Percentiles rank a stretch among this genome's conserved stretches.
Evolutionary conservation across 2,888 invertebrate genomes (phyloP).

Genomic region (Steinernema carpocapsae): DNA sequence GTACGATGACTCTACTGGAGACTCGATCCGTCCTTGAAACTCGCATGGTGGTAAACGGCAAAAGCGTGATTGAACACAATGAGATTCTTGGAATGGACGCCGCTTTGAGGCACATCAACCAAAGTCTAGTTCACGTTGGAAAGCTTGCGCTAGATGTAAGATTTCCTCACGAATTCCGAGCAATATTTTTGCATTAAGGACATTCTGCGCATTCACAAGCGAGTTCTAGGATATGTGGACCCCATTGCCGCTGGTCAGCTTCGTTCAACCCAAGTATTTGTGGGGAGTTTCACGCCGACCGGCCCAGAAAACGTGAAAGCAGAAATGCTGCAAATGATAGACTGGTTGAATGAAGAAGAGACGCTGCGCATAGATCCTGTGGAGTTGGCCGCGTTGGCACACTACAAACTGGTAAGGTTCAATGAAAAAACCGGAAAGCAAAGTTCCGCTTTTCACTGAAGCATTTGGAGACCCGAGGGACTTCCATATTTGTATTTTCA

Average conservation of each 20-base stretch:
- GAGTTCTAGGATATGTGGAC: conserved; percentile 92
- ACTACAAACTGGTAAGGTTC: conserved; percentile 81
- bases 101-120: conserved; percentile 87
- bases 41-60: conserved; percentile 79
- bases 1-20: conserved; percentile 91
- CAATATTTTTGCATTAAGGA: conserved; percentile 77
- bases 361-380: conserved; percentile 86
- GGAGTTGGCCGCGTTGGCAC: conserved; percentile 90
- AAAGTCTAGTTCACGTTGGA: conserved; percentile 76
- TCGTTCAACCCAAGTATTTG: conserved; percentile 77
- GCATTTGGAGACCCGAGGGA: too few species aligned
- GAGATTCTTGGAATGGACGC: conserved; percentile 88
- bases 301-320: conserved; percentile 81
- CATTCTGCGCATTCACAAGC: conserved; percentile 86
- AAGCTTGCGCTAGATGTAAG: conserved; percentile 48
- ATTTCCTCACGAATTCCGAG: too few species aligned
- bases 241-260: conserved; percentile 83
- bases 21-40: conserved; percentile 87
- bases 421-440: conserved; percentile 74
- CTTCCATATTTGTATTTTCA: too few species aligned
- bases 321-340: conserved; percentile 86
- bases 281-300: conserved; percentile 92
- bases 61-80: conserved; percentile 93
- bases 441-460: too few species aligned
- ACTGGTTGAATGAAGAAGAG: conserved; percentile 86